A percentile compares a stretch with the other conserved stretches of the same genome.
Evolutionary conservation across 2,797 vertebrate genomes (phyloP).

Genomic region (Myripristis jacobus): DNA sequence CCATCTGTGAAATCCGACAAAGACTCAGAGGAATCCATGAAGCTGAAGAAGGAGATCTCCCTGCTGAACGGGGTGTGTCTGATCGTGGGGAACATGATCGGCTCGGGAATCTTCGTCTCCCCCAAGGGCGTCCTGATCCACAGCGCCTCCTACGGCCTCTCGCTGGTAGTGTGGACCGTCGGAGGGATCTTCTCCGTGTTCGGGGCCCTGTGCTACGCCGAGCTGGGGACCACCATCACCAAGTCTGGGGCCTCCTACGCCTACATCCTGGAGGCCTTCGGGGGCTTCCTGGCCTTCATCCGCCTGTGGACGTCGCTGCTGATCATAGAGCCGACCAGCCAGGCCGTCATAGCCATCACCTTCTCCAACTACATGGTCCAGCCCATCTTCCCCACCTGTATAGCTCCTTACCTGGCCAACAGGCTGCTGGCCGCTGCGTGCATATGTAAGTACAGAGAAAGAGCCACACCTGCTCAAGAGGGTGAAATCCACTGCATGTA

Average conservation of each 20-base stretch:
- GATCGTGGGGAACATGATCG: slow-evolving; percentile 97
- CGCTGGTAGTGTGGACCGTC: slow-evolving; percentile 90
- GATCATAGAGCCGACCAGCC: slow-evolving; percentile 95
- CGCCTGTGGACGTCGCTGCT: slow-evolving; percentile 94
- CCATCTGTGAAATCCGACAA: slow-evolving; percentile 32
- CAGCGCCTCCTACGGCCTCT: slow-evolving; percentile 91
- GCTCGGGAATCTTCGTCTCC: slow-evolving; percentile 94
- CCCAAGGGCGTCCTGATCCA: slow-evolving; percentile 93
- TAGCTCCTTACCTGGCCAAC: slow-evolving; percentile 87
- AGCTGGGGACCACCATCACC: slow-evolving; percentile 94
- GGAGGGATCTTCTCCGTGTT: slow-evolving; percentile 93
- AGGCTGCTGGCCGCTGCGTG: slow-evolving; percentile 90
- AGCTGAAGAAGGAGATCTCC: slow-evolving; percentile 94
- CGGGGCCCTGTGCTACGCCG: slow-evolving; percentile 93
- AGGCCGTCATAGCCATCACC: slow-evolving; percentile 94
- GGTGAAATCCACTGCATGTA: too few relatives aligned
- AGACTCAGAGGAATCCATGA: slow-evolving; percentile 80
- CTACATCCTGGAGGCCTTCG: slow-evolving; percentile 94
- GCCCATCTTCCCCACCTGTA: slow-evolving; percentile 90
- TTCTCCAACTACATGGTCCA: slow-evolving; percentile 97
- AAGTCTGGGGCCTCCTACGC: slow-evolving; percentile 96
- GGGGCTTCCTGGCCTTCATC: slow-evolving; percentile 90
- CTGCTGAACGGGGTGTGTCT: slow-evolving; percentile 91
- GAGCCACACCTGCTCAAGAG: neutral
- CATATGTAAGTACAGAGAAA: slow-evolving; percentile 87